These are phyloP conservation scores for Pleuronectes platessa DNA, from an alignment of 2,113 vertebrate species.

Conservation along the genomic window DNA sequence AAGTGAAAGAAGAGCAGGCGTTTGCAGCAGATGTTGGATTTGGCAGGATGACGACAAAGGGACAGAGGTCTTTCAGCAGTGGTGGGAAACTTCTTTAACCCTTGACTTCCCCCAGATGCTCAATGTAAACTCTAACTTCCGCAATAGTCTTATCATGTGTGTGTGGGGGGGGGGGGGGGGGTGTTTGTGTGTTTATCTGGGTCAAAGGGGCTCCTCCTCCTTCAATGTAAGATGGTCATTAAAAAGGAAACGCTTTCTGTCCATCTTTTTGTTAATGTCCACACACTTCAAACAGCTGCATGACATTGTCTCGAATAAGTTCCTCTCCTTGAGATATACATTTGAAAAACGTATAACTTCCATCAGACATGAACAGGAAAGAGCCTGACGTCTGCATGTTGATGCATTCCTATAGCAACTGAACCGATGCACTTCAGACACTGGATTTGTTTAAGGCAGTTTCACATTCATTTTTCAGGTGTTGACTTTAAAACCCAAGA, in stretches of 20 bases:
- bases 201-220: constrained; percentile 21
- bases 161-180: neutral
- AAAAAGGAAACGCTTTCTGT: constrained; percentile 20
- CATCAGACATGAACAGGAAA: constrained; percentile 20
- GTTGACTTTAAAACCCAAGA: neutral
- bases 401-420: constrained; percentile 3
- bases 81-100: constrained; percentile 81
- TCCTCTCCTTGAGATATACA: constrained; percentile 5
- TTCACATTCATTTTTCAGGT: neutral
- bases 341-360: neutral
- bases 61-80: constrained; percentile 70
- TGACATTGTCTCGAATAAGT: constrained; percentile 14
- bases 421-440: neutral
- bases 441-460: neutral
- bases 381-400: constrained; percentile 9
- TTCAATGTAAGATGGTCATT: constrained; percentile 16
- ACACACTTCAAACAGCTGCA: constrained; percentile 41
- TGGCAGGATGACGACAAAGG: constrained; percentile 37
- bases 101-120: constrained; percentile 75
- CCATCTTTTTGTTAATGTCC: constrained; percentile 16
- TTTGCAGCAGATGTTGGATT: constrained; percentile 57
- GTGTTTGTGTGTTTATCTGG: constrained; percentile 33
- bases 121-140: constrained; percentile 78
- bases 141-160: constrained; percentile 68
- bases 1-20: constrained; percentile 19